Evolutionary conservation across 92 coral and sea anemone species (phyloP), one percentile per base, ranked within the genome.

Genomic region (Bergia puertoricense): DNA sequence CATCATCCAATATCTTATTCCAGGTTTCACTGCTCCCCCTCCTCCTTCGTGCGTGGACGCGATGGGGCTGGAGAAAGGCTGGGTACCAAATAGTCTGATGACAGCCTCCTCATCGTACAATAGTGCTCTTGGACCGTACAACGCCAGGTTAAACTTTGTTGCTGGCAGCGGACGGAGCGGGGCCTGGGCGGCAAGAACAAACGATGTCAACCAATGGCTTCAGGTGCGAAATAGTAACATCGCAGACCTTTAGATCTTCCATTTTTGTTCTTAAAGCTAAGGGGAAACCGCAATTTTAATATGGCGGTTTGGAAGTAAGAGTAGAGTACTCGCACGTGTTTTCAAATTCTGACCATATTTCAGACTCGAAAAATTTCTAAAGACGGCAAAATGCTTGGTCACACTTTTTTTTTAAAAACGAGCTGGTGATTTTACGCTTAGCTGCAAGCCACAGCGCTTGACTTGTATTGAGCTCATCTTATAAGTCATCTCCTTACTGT

Each of bases 141-240:
- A 62, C 38, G 84, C 84, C 20, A 48, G 82, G 9, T 23, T 86
- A 65, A 62, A 88, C 46, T 62, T 73, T 5, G 11, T 6, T 0
- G 77, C 72, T 0, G 57, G 88, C 54, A 65, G 59, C 72, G 94
- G 86, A 37, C 69, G 90, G 14, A 77, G 40, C 59, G 98, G 98
- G 0, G 88, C 75, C 7, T 95, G 98, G 98, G 51, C 89, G 40
- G 86, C 96, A 57, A 80, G 90, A 37, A 90, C 86, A 69, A 93
- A 95, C 81, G 92, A 95, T 77, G 82, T 69, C 82, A 83, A 95
- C 79, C 98, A 95, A 59, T 95, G 91, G 90, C 66, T 95, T 16
- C 98, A 82, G 86, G 86, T 82, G 42, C 18, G 77, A 13, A 72
- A 68, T 36, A 68, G 38, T 1, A 9, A 22, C 22, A 22, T 0